Evolutionary conservation across 2,888 invertebrate genomes (phyloP).

Genomic region (Ptychoptera contaminata): DNA sequence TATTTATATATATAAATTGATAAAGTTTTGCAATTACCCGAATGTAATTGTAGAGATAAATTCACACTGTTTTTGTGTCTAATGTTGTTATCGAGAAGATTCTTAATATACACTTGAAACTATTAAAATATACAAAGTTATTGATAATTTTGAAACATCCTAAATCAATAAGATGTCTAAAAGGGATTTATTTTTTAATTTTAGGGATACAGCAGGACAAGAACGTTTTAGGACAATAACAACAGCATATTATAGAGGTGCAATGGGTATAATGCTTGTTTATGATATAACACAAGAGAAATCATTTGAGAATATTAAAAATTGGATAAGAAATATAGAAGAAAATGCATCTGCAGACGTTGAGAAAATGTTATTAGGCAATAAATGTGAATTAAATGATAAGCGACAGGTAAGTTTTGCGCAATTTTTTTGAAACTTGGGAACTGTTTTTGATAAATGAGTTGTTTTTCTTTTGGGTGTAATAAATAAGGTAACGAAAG

Average conservation of each 20-base stretch:
- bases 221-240: slow-evolving; percentile 98
- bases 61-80: too few species aligned
- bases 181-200: slow-evolving; percentile 11
- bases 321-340: slow-evolving; percentile 98
- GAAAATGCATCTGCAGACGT: slow-evolving; percentile 98
- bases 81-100: too few species aligned
- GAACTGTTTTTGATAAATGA: not conserved
- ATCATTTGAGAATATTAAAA: slow-evolving; percentile 97
- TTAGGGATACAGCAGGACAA: slow-evolving; percentile 97
- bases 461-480: not conserved
- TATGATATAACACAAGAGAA: slow-evolving; percentile 99
- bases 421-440: too few species aligned
- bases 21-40: too few species aligned
- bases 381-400: slow-evolving; percentile 96
- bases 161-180: too few species aligned
- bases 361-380: slow-evolving; percentile 96
- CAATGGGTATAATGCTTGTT: slow-evolving; percentile 99
- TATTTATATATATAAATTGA: too few species aligned
- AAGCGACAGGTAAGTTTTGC: slow-evolving; percentile 81
- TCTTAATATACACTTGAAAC: too few species aligned
- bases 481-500: slow-evolving; percentile 64
- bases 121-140: too few species aligned
- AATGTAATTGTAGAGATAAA: too few species aligned
- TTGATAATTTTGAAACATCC: too few species aligned
- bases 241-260: slow-evolving; percentile 98